These are phyloP conservation scores for Hyles euphorbiae DNA, from an alignment of 1,140 invertebrate species.

Conservation along the genomic window DNA sequence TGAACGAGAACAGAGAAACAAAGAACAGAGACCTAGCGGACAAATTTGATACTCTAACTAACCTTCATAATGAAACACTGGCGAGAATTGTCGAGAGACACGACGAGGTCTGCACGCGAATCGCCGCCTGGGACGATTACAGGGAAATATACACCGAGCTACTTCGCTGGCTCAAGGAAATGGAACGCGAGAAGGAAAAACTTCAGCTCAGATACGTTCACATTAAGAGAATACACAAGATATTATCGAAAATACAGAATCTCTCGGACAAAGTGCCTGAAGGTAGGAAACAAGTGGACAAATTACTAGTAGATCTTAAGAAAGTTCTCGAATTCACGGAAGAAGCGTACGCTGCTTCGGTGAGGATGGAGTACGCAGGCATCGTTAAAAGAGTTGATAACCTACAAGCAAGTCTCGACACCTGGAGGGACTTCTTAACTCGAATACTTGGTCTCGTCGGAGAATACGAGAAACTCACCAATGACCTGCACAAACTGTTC, in stretches of 20 bases:
- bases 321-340: conserved; percentile 84
- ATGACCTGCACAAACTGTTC: conserved; percentile 76
- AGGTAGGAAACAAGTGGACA: conserved; percentile 80
- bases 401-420: conserved; percentile 85
- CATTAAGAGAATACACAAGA: conserved; percentile 82
- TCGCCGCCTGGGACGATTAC: conserved; percentile 89
- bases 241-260: conserved; percentile 81
- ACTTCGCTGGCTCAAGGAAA: conserved; percentile 86
- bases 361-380: conserved; percentile 87
- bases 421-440: conserved; percentile 85
- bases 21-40: conserved; percentile 77
- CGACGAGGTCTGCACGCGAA: conserved; percentile 81
- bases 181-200: conserved; percentile 86
- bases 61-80: conserved; percentile 90
- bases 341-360: conserved; percentile 83
- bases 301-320: conserved; percentile 80
- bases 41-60: conserved; percentile 87
- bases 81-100: conserved; percentile 88
- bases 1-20: conserved; percentile 74
- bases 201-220: conserved; percentile 89
- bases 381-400: conserved; percentile 85
- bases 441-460: conserved; percentile 78
- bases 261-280: conserved; percentile 81
- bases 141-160: conserved; percentile 83
- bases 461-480: conserved; percentile 77